Base-by-base conservation (phyloP, 2,797 vertebrate genomes). In the Acanthiza pusilla region DNA sequence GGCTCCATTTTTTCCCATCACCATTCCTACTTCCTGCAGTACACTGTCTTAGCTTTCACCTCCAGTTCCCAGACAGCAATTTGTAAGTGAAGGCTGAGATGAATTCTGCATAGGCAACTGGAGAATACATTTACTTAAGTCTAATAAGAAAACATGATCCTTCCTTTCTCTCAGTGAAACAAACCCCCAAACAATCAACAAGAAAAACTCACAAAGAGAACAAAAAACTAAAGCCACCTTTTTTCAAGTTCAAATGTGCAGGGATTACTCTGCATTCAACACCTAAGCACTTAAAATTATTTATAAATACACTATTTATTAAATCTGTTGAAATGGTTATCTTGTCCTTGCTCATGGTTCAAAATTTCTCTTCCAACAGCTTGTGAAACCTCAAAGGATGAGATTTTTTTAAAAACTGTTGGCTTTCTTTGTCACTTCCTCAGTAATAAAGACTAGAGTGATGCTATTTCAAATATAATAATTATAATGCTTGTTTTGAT, bases 171-270 rank as follows among this genome's bases (percentile, higher is more conserved):
- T 72, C 27, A n/a, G 29, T 32, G 66, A 43, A 68, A 79, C 30
- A 61, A 73, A 11, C 0, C 1, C 3, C 9, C 38, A 50, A 62
- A 27, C 3, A 51, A 42, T 3, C 13, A 67, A 55, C 16, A 67
- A 42, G 13, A 38, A 29, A 40, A 40, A 3, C 4, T 2, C 20
- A 61, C 17, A 45, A 6, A 32, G 20, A 62, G 36, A 81, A 40
- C 0, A 13, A 16, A 70, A 82, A 30, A 0, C 13, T 7, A 32
- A 17, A 75, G 2, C 7, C 32, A 55, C n/a, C 4, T 43, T 5
- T 42, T 83, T 48, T 57, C 38, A 47, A 48, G 5, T 34, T 88
- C 27, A 57, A 34, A 76, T 9, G 6, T 5, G 15, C 38, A 42
- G 16, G 13, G 3, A 83, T 47, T 26, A 54, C 32, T 47, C 20